Evolutionary conservation across 2,113 vertebrate species (phyloP).

Genomic region (Corythornis vintsioides): DNA sequence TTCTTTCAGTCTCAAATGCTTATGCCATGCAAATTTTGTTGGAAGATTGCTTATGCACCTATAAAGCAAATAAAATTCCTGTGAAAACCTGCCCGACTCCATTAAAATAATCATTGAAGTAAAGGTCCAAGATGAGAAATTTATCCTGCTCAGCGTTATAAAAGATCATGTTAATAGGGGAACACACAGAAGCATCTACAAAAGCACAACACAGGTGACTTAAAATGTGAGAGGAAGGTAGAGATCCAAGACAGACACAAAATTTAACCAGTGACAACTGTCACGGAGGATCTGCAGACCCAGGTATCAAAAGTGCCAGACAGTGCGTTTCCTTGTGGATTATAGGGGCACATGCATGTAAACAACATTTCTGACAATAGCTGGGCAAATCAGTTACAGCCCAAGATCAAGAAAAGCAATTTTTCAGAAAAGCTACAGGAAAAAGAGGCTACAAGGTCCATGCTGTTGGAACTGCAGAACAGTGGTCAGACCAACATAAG

Average conservation of each 20-base stretch:
- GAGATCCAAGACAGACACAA: not conserved
- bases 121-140: conserved; percentile 23
- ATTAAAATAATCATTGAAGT: conserved; percentile 33
- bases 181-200: not conserved
- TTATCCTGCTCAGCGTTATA: not conserved
- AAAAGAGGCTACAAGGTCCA: not conserved
- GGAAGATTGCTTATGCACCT: conserved; percentile 19
- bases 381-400: not conserved
- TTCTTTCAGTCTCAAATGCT: conserved; percentile 8
- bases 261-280: not conserved
- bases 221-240: not conserved
- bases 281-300: not conserved
- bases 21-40: conserved; percentile 25
- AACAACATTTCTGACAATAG: not conserved
- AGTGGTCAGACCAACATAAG: not conserved
- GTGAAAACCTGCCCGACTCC: conserved; percentile 44
- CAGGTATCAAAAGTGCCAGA: not conserved
- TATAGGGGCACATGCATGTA: not conserved
- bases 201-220: not conserved
- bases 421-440: not conserved
- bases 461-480: not conserved
- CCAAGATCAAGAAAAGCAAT: not conserved
- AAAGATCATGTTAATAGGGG: not conserved
- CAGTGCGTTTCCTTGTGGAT: not conserved
- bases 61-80: conserved; percentile 34